phyloP scores from a whole-genome alignment of 1,140 invertebrate species.

The Bombus waltoni region DNA sequence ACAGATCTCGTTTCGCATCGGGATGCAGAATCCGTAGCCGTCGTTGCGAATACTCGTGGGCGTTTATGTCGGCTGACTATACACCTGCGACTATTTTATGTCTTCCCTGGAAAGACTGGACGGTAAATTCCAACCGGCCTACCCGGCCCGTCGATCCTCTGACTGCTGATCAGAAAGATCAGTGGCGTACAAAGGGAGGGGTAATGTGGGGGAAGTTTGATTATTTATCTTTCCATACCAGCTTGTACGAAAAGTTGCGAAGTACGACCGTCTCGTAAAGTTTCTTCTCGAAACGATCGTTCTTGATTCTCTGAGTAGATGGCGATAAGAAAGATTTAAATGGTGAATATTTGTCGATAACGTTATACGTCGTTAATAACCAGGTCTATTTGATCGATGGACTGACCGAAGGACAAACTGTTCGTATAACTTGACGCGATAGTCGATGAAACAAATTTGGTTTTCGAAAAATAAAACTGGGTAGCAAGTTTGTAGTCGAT shows the following conservation, averaged over 20 bases:
- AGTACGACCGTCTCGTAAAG: not conserved
- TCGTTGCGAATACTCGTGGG: slow-evolving; percentile 39
- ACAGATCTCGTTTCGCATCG: slow-evolving; percentile 63
- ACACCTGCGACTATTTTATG: slow-evolving; percentile 73
- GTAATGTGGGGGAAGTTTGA: not conserved
- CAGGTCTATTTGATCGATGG: not conserved
- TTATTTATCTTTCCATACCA: not conserved
- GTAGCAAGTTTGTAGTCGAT: not conserved
- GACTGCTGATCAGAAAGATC: slow-evolving; percentile 69
- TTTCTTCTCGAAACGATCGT: not conserved
- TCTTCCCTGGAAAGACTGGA: slow-evolving; percentile 64
- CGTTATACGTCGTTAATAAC: no score
- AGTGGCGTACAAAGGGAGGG: slow-evolving; percentile 30
- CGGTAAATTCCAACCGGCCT: slow-evolving; percentile 60
- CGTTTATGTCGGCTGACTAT: slow-evolving; percentile 66
- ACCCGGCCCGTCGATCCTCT: slow-evolving; percentile 47
- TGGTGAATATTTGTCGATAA: not conserved
- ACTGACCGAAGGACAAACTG: not conserved
- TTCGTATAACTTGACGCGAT: not conserved
- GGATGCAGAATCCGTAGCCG: slow-evolving; percentile 66
- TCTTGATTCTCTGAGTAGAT: not conserved
- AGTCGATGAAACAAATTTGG: not conserved
- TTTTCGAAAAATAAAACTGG: not conserved
- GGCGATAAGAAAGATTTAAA: not conserved
- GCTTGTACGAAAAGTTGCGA: not conserved